Evolutionary conservation across 2,113 vertebrate genomes (phyloP).

Genomic region (Limnothrissa miodon): DNA sequence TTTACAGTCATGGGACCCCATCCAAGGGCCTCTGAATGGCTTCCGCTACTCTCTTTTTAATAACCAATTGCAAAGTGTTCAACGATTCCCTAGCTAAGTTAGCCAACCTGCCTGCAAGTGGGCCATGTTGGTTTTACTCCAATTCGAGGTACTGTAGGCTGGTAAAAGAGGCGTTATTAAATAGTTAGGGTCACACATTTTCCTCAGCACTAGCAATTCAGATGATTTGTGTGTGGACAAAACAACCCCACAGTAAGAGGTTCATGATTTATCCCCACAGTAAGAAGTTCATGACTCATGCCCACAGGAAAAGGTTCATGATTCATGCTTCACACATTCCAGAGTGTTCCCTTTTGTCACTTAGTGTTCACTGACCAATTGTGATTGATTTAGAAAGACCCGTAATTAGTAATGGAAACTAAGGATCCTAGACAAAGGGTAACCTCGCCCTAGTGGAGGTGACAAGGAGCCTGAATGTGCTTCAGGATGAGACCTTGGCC

Average conservation of each 20-base stretch:
- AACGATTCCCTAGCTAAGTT: not conserved
- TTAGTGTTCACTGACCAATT: not conserved
- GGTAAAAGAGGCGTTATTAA: not conserved
- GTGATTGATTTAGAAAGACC: not conserved
- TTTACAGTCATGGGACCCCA: not conserved
- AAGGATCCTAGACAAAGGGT: not conserved
- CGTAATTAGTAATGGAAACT: not conserved
- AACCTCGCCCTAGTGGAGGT: not conserved
- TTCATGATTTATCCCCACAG: not conserved
- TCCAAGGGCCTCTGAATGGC: constrained; percentile 4
- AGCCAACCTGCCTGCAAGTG: not conserved
- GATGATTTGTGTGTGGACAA: not conserved
- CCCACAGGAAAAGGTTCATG: not conserved
- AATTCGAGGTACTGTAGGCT: not conserved
- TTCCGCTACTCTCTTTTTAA: not conserved
- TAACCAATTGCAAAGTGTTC: not conserved
- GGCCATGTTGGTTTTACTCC: not conserved
- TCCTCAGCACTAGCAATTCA: not conserved
- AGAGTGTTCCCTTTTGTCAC: not conserved
- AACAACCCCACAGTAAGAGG: not conserved
- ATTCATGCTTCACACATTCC: not conserved
- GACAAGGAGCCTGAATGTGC: not conserved
- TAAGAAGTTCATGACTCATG: not conserved
- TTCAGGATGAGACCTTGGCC: constrained; percentile 10
- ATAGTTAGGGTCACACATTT: not conserved